Evolutionary conservation across 1,140 invertebrate species (phyloP).

Genomic region (Drosophila pandora): DNA sequence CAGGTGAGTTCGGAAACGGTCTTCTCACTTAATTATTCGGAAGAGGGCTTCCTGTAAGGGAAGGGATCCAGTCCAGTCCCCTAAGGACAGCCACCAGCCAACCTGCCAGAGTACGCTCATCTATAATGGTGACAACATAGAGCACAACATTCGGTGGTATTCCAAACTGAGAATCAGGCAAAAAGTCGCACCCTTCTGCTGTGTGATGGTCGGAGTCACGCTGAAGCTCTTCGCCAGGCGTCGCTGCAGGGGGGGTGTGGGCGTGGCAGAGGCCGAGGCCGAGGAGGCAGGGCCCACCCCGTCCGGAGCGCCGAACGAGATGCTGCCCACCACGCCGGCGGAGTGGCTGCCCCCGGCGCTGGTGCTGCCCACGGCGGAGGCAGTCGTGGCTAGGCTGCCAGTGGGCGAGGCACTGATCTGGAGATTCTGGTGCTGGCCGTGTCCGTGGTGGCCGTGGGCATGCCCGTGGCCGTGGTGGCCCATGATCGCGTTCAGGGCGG

Average conservation of each 20-base stretch:
- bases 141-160: slow-evolving; percentile 33
- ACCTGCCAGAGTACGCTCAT: slow-evolving; percentile 19
- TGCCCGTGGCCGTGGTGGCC: slow-evolving; percentile 65
- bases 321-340: slow-evolving; percentile 73
- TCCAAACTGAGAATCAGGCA: slow-evolving; percentile 16
- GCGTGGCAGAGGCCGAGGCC: slow-evolving; percentile 84
- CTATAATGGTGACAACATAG: slow-evolving; percentile 20
- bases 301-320: slow-evolving; percentile 60
- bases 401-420: slow-evolving; percentile 56
- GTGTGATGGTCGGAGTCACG: slow-evolving; percentile 87
- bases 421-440: slow-evolving; percentile 41
- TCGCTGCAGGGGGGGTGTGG: slow-evolving; percentile 91
- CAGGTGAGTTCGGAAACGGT: slow-evolving; percentile 28
- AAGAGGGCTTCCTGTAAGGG: too few species aligned
- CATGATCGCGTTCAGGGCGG: slow-evolving; percentile 77
- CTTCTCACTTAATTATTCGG: too few species aligned
- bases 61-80: too few species aligned
- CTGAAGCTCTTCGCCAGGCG: slow-evolving; percentile 95
- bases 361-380: slow-evolving; percentile 48
- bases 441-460: slow-evolving; percentile 36
- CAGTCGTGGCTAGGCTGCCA: slow-evolving; percentile 1
- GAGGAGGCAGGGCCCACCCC: neutral
- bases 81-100: neutral
- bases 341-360: slow-evolving; percentile 77
- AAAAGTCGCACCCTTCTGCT: slow-evolving; percentile 80